Conservation (phyloP, 2,888 invertebrate species). For the Caenorhabditis drosophilae region DNA sequence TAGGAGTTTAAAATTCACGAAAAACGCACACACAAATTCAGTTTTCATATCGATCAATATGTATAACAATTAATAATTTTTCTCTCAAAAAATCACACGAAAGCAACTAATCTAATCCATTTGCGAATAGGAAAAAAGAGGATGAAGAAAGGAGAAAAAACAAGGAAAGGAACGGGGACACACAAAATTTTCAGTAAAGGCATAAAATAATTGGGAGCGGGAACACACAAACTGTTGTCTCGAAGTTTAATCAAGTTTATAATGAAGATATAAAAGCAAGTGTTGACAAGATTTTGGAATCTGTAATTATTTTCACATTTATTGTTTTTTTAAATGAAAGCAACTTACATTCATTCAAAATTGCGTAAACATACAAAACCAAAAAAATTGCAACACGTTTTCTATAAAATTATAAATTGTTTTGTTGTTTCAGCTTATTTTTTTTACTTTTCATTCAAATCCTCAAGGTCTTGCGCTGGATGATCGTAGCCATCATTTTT, state of each 20-base stretch:
- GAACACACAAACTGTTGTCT: background rate
- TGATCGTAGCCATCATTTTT: slow-evolving; percentile 28
- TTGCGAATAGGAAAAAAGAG: background rate
- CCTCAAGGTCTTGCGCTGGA: slow-evolving; percentile 12
- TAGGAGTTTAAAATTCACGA: background rate
- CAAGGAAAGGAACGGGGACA: background rate
- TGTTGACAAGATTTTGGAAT: too few relatives aligned
- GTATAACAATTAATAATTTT: too few relatives aligned
- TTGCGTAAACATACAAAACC: slow-evolving; percentile 17
- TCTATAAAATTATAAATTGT: slow-evolving; percentile 14
- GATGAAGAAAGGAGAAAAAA: background rate
- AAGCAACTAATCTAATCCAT: slow-evolving; percentile 6
- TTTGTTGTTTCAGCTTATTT: slow-evolving; percentile 11
- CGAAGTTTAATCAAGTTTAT: background rate
- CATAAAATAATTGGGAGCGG: background rate
- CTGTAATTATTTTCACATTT: background rate
- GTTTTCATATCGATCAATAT: too few relatives aligned
- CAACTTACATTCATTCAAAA: slow-evolving; percentile 19
- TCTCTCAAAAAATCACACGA: background rate
- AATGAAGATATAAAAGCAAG: background rate
- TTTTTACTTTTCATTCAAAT: background rate
- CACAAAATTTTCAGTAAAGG: background rate
- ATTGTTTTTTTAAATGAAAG: background rate
- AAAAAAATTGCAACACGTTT: slow-evolving; percentile 16
- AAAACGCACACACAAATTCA: slow-evolving; percentile 1